These are phyloP conservation scores for Acanthurus tractus DNA, from an alignment of 2,797 vertebrate species.

Conservation along the genomic window DNA sequence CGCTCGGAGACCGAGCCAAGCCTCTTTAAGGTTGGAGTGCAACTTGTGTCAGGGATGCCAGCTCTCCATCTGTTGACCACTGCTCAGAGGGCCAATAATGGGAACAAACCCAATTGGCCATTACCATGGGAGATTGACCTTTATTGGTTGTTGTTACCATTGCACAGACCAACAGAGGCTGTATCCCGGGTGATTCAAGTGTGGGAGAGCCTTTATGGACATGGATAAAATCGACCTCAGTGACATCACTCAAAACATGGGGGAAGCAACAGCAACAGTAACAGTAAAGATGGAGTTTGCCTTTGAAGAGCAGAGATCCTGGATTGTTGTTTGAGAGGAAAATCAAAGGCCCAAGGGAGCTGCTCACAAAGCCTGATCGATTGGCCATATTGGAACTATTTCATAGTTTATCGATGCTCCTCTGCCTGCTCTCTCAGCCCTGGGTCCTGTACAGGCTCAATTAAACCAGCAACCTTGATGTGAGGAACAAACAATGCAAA, in stretches of 20 bases:
- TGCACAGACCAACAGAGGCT: constrained; percentile 71
- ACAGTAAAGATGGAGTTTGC: constrained; percentile 79
- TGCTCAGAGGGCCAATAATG: constrained; percentile 79
- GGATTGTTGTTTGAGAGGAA: constrained; percentile 84
- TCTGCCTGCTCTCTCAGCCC: constrained; percentile 76
- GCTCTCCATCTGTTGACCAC: constrained; percentile 81
- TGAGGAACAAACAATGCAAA: constrained; percentile 71
- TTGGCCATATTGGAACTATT: constrained; percentile 83
- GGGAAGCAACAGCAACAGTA: constrained; percentile 73
- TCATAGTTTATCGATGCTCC: constrained; percentile 86
- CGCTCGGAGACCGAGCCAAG: constrained; percentile 43
- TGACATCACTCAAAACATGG: constrained; percentile 81
- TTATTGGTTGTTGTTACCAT: constrained; percentile 82
- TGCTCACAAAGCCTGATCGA: constrained; percentile 83
- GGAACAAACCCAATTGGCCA: constrained; percentile 82
- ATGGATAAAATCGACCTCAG: constrained; percentile 78
- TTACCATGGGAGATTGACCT: constrained; percentile 83
- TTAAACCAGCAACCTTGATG: constrained; percentile 85
- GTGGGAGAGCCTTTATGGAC: constrained; percentile 84
- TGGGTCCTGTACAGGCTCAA: constrained; percentile 76
- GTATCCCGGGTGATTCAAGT: constrained; percentile 79
- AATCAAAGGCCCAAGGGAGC: constrained; percentile 80
- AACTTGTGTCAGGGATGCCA: constrained; percentile 68
- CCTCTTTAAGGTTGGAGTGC: constrained; percentile 58
- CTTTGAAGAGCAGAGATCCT: constrained; percentile 82